Base-by-base conservation (phyloP, 2,797 vertebrate species). In the Champsocephalus gunnari region DNA sequence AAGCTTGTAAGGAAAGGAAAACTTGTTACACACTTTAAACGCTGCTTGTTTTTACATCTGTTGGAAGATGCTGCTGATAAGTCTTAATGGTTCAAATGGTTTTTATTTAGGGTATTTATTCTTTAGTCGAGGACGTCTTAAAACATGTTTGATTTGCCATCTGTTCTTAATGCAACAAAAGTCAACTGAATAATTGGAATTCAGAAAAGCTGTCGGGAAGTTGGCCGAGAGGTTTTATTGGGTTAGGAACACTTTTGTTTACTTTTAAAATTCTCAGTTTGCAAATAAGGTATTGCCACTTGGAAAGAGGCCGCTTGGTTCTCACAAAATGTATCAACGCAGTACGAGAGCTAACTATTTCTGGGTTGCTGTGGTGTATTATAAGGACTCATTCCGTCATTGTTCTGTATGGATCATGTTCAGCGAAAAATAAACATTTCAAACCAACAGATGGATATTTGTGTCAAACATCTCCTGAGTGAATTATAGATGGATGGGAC, bases 341-440 rank as follows among this genome's bases (percentile, higher is more conserved):
- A 14, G 21, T 58, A 13, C 11, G 28, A 11, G 1, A 53, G n/a
- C 0, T 16, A 60, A 56, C 38, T 51, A 24, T 66, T 34, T 71
- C 28, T 34, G 14, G 13, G 13, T 50, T 71, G 14, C 38, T 47
- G 59, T 70, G 51, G 58, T 66, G 61, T 45, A 61, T 34, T 50
- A n/a, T 49, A 51, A 11, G 6, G 55, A 41, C 49, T 71, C 13
- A 12, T 66, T 9, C 45, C 66, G 57, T 28, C 24, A 28, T 51
- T 16, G 24, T 24, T 24, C 43, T 55, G 45, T 71, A 38, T 63
- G n/a, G 57, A 61, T 80, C 5, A 17, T 75, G 34, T 54, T 78
- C 9, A 45, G 28, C 14, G 44, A 54, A 47, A 43, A 73, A 51
- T 53, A 69, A 72, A 65, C 9, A 75, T 43, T 50, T 73, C 6